Base-by-base conservation (phyloP, 2,113 vertebrate genomes). In the Redunca redunca region DNA sequence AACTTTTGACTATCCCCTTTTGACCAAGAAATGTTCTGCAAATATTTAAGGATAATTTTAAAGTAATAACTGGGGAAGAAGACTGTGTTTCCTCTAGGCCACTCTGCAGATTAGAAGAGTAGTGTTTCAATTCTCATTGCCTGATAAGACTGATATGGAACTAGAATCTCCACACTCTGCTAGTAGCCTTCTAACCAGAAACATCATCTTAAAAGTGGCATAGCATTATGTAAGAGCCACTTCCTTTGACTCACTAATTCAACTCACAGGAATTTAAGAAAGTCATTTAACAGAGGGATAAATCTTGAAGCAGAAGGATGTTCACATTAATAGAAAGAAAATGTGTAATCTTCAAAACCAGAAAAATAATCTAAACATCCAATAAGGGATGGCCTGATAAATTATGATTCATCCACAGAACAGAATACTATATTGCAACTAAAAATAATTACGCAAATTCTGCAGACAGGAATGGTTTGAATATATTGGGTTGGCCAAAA, bases 341-440 rank as follows among this genome's bases (percentile, higher is more conserved):
- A 40, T 62, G 1, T 40, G 81, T n/a, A 95, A 48, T 80, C 88
- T 30, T 88, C n/a, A 94, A 97, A 94, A 64, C 0, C 11, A 90
- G n/a, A 95, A 96, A 97, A 97, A 90, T 80, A 60, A 95, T 64
- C 28, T 48, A 53, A 89, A 90, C 58, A 15, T 36, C 81, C 71
- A 94, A 55, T 77, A 96, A 97, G 9, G n/a, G 21, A 83, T 83
- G 14, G 23, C 33, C 52, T 90, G 90, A 53, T 53, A 80, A 94
- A 91, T 83, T 91, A 91, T 80, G 7, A 92, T 58, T 90, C 11
- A 88, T 78, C 55, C 52, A 28, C 77, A 43, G 1, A 88, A 80
- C 43, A 90, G 46, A 71, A n/a, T 91, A 74, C 30, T 88, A 90
- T 58, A 3, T 80, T 26, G 30, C 33, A 87, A 82, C 40, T 90